Evolutionary conservation across 2,888 invertebrate species (phyloP), one percentile per base, ranked within the genome.

Genomic region (Trypoxylon attenuatum): DNA sequence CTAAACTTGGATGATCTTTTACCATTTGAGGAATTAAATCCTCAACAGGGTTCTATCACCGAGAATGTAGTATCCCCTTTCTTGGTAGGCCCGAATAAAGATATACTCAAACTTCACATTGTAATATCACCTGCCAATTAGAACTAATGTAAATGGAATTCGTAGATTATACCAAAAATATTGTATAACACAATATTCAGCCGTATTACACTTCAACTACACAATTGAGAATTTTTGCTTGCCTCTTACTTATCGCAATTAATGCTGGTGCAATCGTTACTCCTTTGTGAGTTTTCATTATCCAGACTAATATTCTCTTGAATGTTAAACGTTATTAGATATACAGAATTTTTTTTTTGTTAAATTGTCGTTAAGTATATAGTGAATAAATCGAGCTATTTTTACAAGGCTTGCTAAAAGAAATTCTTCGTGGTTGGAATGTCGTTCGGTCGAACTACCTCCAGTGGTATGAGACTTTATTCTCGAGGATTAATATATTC

Each of bases 11-110:
- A 96, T 81, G 91, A 94, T 83, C 89, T 95, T 29, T 85, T 96
- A 51, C 94, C 94, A 43, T 96, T 93, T 84, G 92, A 93, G 74
- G 93, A 94, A 82, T 88, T 95, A 39, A 94, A 94, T 88, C 90
- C 90, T 0, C 90, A 80, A 33, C 84, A 80, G 45, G 77, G 76
- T 38, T 63, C 66, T 5, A 52, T 69, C 16, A 45, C 69, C 13
- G 77, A 83, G 42, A 70, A 67, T 47, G 61, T 69, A n/a, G 59
- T 80, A 25, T 86, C 87, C 54, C 82, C 88, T 2, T 93, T 91
- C 77, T 87, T 94, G 50, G 89, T 93, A 54, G 94, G 94, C 1
- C 89, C 90, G 1, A 90, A 92, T 75, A 88, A 90, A 33, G 93
- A 94, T 82, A 91, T 92, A 77, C 88, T 95, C 22, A 92, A 93